phyloP scores from a whole-genome alignment of 1,140 invertebrate genomes.

The Bradynema listronoti region DNA sequence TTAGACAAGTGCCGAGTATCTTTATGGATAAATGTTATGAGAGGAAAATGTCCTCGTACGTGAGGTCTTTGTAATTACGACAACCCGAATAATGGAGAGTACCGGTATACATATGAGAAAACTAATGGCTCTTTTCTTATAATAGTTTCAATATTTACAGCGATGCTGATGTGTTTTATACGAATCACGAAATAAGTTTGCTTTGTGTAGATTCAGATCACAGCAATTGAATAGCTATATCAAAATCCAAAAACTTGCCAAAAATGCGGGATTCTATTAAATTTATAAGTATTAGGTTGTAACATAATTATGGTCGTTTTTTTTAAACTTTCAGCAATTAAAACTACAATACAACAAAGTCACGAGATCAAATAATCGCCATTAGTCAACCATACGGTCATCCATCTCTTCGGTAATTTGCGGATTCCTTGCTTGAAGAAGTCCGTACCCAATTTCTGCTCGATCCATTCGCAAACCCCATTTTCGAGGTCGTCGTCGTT shows the following conservation, averaged over 20 bases:
- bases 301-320: too few species aligned
- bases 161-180: conserved; percentile 3
- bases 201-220: neutral
- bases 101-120: neutral
- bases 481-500: too few species aligned
- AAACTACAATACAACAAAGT: too few species aligned
- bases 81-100: neutral
- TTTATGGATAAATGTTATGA: neutral
- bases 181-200: neutral
- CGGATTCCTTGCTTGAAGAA: too few species aligned
- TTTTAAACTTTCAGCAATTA: too few species aligned
- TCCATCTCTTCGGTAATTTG: too few species aligned
- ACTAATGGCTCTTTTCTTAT: neutral
- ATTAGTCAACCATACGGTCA: too few species aligned
- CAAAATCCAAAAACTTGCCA: conserved; percentile 6
- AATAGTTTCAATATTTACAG: conserved; percentile 8
- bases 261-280: too few species aligned
- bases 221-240: neutral
- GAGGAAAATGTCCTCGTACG: neutral
- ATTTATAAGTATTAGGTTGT: too few species aligned
- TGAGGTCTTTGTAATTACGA: conserved; percentile 8
- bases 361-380: too few species aligned
- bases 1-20: neutral
- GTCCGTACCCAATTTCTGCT: too few species aligned
- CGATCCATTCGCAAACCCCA: too few species aligned